Percentiles rank a stretch among this genome's conserved stretches.
phyloP scores from a whole-genome alignment of 1,140 invertebrate genomes.

The Oreohelix idahoensis region DNA sequence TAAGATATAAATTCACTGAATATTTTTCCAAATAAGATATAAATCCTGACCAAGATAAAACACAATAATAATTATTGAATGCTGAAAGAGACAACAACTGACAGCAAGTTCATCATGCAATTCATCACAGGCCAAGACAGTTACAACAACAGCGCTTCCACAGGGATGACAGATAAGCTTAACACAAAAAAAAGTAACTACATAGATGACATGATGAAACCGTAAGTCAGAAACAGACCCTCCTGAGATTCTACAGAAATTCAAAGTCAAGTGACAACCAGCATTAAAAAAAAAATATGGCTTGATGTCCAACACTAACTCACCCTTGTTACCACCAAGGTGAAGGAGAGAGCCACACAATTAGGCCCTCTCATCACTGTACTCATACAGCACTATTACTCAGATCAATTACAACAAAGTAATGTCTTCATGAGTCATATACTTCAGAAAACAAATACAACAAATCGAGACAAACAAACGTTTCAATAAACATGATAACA shows the following conservation, averaged over 20 bases:
- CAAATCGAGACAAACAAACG: too few relatives aligned
- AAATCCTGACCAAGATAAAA: neutral
- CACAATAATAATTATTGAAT: neutral
- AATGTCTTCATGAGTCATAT: too few relatives aligned
- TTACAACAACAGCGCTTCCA: neutral
- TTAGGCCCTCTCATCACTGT: slow-evolving; percentile 28
- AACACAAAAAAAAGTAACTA: neutral
- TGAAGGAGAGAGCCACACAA: neutral
- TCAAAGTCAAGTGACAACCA: neutral
- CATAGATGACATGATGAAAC: neutral
- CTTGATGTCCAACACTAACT: neutral
- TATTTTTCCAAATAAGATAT: neutral
- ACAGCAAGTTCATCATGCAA: slow-evolving; percentile 12
- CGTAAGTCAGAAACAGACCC: neutral
- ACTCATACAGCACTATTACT: slow-evolving; percentile 41
- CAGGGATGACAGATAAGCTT: neutral
- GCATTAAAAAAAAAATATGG: neutral
- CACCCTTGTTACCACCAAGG: neutral
- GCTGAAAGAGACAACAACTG: neutral
- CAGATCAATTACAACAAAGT: too few relatives aligned
- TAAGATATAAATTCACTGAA: too few relatives aligned
- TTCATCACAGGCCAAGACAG: neutral
- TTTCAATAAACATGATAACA: too few relatives aligned
- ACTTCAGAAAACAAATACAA: too few relatives aligned
- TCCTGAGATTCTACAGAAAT: neutral